Evolutionary conservation across 1,140 invertebrate genomes (phyloP).

Genomic region (Ditylenchus dipsaci): DNA sequence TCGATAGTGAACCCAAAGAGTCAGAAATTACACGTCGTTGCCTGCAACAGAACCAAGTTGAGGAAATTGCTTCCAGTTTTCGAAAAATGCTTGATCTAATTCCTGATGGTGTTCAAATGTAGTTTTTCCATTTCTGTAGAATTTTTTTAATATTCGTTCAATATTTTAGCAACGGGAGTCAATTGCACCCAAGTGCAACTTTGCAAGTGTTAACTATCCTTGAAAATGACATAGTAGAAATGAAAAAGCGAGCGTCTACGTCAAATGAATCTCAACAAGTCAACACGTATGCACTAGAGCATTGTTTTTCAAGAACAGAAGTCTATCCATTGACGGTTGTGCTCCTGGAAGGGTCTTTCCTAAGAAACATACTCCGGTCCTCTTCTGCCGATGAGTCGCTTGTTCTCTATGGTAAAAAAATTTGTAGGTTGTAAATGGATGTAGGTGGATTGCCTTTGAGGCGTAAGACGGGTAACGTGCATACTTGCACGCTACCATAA

Average conservation of each 20-base stretch:
- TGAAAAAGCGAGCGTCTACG: neutral
- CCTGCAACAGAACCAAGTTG: neutral
- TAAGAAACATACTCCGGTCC: neutral
- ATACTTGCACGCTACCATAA: too few species aligned
- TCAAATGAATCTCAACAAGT: neutral
- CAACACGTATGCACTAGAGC: neutral
- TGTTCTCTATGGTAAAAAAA: neutral
- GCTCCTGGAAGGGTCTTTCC: neutral
- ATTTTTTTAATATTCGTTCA: neutral
- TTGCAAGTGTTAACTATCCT: neutral
- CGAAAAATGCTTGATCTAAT: neutral
- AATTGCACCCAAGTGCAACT: neutral
- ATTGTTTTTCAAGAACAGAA: neutral
- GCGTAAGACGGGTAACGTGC: too few species aligned
- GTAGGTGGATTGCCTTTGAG: too few species aligned
- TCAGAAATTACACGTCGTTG: neutral
- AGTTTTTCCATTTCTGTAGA: neutral
- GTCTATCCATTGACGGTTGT: neutral
- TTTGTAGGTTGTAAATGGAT: too few species aligned
- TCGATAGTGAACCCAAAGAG: neutral
- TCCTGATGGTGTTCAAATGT: neutral
- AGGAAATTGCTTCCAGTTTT: neutral
- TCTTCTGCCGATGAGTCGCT: neutral
- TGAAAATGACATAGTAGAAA: neutral
- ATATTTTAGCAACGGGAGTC: neutral